Percentiles rank a stretch among this genome's conserved stretches.
These are phyloP conservation scores for Etheostoma perlongum DNA, from an alignment of 2,797 vertebrate species.

Conservation along the genomic window DNA sequence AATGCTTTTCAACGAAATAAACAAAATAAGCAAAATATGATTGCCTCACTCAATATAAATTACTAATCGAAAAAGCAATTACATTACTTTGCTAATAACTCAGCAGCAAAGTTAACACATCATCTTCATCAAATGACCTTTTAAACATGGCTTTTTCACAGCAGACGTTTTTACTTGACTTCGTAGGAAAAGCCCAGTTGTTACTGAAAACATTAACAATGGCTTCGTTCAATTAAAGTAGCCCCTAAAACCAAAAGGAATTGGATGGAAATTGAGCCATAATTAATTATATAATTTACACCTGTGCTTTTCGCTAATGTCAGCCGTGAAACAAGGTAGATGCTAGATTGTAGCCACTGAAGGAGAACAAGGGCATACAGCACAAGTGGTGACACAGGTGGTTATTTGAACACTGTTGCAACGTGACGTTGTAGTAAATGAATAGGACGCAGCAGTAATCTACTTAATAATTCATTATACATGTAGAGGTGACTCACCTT, in stretches of 20 bases:
- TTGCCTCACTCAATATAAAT: not conserved
- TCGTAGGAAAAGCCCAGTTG: not conserved
- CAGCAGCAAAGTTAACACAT: not conserved
- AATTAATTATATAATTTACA: not conserved
- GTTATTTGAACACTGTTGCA: too few relatives aligned
- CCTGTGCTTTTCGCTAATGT: not conserved
- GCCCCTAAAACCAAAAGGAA: not conserved
- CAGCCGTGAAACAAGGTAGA: not conserved
- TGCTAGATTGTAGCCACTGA: too few relatives aligned
- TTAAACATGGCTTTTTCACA: not conserved
- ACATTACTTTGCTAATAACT: conserved; percentile 3
- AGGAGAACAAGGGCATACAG: too few relatives aligned
- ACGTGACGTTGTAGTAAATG: too few relatives aligned
- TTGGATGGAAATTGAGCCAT: not conserved
- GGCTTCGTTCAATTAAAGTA: not conserved
- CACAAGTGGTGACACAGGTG: too few relatives aligned
- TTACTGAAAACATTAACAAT: not conserved
- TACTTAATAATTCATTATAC: too few relatives aligned
- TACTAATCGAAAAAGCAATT: conserved; percentile 6
- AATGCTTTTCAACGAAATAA: not conserved
- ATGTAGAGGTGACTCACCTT: too few relatives aligned
- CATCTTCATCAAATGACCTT: not conserved
- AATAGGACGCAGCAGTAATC: too few relatives aligned
- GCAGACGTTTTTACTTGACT: not conserved
- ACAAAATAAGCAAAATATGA: not conserved